Base-by-base conservation (phyloP, 1,140 invertebrate genomes). In the Microplitis mediator region DNA sequence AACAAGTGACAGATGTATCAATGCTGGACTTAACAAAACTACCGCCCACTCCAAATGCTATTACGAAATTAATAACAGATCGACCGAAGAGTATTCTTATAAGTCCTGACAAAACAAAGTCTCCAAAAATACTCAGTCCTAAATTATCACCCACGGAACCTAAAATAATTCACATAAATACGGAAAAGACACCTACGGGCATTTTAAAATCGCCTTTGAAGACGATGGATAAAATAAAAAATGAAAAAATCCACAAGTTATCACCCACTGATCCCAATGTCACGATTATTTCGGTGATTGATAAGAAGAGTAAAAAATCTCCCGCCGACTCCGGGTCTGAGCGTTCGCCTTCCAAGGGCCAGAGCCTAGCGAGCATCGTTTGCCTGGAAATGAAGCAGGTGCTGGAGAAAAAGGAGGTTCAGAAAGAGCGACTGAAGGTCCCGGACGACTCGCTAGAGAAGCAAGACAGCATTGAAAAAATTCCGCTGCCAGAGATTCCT, bases 1-100 rank as follows among this genome's bases (percentile, higher is more conserved):
- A 88, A 82, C 66, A 88, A 81, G 63, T 88, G 78, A 74, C 89
- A 78, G 86, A 90, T 83, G 68, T 88, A 79, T 82, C 90, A 79
- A 85, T 87, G 79, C 65, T 88, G 82, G 75, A 86, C 75, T 68
- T 87, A 50, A 81, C 85, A 6, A 86, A 86, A 71, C 69, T 87
- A 13, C 73, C 82, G 1, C 73, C 82, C 13, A 74, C 71, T 4
- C 56, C 71, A 3, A 84, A 82, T 14, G 13, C 77, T 0, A 8
- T 69, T 31, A 72, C 54, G 6, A 82, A 82, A 70, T 16, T 80
- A 9, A 73, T 77, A 0, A 65, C 79, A 0, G 86, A 87, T 9
- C 83, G 83, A 60, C 76, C 80, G 23, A 84, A 82, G 66, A 79
- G 79, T 58, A 79, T 81, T 31, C 66, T 85, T 32, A 67, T 82